Evolutionary conservation across 2,888 invertebrate species (phyloP).

Genomic region (Ctenicera cuprea): DNA sequence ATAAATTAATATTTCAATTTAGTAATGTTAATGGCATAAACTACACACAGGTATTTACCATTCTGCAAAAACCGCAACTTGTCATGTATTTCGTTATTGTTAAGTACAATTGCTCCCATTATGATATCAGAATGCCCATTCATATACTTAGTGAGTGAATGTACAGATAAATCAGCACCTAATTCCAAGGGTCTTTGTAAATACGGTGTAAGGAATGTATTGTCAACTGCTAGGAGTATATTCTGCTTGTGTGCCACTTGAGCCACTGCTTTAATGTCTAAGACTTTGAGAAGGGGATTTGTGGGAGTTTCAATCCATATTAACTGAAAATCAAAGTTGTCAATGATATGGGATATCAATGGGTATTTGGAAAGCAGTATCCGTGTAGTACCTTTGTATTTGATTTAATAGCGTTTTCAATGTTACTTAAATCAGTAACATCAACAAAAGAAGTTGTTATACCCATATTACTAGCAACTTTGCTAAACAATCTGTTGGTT

Average conservation of each 20-base stretch:
- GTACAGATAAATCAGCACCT: slow-evolving; percentile 93
- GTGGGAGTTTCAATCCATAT: slow-evolving; percentile 97
- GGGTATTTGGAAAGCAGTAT: slow-evolving; percentile 1
- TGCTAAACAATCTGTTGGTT: slow-evolving; percentile 83
- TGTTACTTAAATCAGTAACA: slow-evolving; percentile 79
- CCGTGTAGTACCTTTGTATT: slow-evolving; percentile 94
- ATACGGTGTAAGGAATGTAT: slow-evolving; percentile 94
- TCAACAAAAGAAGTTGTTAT: slow-evolving; percentile 87
- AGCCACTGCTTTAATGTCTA: slow-evolving; percentile 86
- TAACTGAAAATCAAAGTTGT: slow-evolving; percentile 75
- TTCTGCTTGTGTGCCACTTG: slow-evolving; percentile 78
- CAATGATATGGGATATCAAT: background rate
- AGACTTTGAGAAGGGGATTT: slow-evolving; percentile 94
- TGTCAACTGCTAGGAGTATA: slow-evolving; percentile 89
- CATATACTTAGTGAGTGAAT: slow-evolving; percentile 98
- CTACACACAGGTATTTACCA: slow-evolving; percentile 74
- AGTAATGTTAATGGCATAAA: background rate
- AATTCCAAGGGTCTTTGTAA: slow-evolving; percentile 92
- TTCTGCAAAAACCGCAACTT: slow-evolving; percentile 91
- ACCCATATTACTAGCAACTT: slow-evolving; percentile 78
- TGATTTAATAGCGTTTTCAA: slow-evolving; percentile 82
- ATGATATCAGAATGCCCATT: slow-evolving; percentile 98
- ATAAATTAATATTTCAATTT: slow-evolving; percentile 57
- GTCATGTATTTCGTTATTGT: slow-evolving; percentile 81
- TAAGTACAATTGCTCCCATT: slow-evolving; percentile 93